Evolutionary conservation across 2,113 vertebrate genomes (phyloP).

Genomic region (Glareola pratincola): DNA sequence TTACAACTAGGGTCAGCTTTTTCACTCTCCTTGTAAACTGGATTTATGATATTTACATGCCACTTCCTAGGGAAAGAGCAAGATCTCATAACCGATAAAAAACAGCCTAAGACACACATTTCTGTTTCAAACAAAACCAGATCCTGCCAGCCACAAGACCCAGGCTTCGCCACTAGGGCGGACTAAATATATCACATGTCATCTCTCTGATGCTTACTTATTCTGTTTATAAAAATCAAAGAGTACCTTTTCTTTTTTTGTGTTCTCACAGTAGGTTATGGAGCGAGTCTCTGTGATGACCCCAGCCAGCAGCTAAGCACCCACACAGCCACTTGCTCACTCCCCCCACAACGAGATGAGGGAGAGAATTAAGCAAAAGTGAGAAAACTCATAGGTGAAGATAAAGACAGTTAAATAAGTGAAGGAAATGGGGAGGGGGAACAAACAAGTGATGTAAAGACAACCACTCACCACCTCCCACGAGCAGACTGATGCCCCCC

Average conservation of each 20-base stretch:
- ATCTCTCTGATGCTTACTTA: neutral
- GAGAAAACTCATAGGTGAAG: neutral
- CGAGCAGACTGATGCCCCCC: neutral
- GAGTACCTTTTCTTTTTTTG: neutral
- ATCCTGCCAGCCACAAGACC: neutral
- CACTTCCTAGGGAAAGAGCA: neutral
- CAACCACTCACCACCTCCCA: neutral
- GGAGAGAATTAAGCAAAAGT: neutral
- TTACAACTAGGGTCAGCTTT: neutral
- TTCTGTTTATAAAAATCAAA: neutral
- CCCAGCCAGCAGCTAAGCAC: neutral
- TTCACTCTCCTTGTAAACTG: neutral
- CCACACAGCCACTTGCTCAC: neutral
- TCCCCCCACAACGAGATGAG: neutral
- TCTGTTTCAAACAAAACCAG: neutral
- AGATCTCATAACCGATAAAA: neutral
- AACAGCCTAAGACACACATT: neutral
- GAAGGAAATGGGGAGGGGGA: neutral
- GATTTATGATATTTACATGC: neutral
- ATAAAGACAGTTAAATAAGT: neutral
- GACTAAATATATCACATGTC: rapidly evolving
- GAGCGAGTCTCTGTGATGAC: neutral
- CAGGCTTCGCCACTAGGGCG: neutral
- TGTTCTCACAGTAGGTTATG: neutral
- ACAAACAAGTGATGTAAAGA: neutral